Evolutionary conservation across 2,888 invertebrate species (phyloP).

Genomic region (Alsophila aescularia): DNA sequence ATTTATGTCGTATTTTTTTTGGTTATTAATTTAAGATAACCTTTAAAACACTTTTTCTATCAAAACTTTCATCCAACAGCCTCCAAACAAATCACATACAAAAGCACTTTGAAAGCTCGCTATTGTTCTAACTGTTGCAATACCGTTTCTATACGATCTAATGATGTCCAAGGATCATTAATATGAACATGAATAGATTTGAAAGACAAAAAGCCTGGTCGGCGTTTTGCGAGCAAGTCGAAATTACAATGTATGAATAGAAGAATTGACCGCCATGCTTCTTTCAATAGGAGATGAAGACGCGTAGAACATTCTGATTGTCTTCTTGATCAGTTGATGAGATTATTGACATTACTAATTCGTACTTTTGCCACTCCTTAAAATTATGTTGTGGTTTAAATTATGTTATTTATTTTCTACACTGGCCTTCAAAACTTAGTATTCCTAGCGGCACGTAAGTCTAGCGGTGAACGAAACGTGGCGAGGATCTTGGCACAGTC

Average conservation of each 20-base stretch:
- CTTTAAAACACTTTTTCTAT: background rate
- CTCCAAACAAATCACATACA: slow-evolving; percentile 30
- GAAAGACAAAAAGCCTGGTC: slow-evolving; percentile 39
- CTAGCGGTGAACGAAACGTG: too few species aligned
- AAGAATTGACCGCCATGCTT: background rate
- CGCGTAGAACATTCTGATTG: background rate
- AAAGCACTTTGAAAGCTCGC: slow-evolving; percentile 25
- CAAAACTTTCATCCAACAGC: slow-evolving; percentile 2
- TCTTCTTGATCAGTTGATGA: background rate
- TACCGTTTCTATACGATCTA: slow-evolving; percentile 44
- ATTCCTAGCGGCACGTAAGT: too few species aligned
- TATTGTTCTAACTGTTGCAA: slow-evolving; percentile 41
- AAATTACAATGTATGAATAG: background rate
- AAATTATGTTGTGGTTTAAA: too few species aligned
- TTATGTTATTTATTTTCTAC: too few species aligned
- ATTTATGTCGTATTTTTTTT: too few species aligned
- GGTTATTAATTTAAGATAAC: background rate
- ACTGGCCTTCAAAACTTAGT: too few species aligned
- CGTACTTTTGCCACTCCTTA: too few species aligned
- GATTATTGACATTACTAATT: background rate
- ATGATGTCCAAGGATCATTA: slow-evolving; percentile 55
- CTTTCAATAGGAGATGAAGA: background rate
- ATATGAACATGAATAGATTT: slow-evolving; percentile 53
- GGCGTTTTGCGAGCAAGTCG: background rate
- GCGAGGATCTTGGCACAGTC: too few species aligned